phyloP scores from a whole-genome alignment of 2,113 vertebrate species.

The Epinephelus lanceolatus region DNA sequence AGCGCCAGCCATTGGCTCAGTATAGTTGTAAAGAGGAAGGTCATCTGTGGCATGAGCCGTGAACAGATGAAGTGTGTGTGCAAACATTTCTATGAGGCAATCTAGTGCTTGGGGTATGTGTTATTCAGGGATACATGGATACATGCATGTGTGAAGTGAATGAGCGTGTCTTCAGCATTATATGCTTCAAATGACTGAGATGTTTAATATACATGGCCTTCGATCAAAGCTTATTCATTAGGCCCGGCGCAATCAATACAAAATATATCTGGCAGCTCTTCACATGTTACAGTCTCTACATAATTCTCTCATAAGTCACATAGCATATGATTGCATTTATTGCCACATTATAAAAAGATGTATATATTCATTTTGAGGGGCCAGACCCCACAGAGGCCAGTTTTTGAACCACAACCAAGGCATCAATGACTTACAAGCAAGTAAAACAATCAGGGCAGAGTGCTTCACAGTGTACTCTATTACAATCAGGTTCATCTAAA shows the following conservation, averaged over 20 bases:
- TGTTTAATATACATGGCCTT: background rate
- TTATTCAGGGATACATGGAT: background rate
- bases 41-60: constrained; percentile 46
- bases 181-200: background rate
- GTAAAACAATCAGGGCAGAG: background rate
- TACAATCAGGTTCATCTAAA: background rate
- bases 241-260: background rate
- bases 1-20: constrained; percentile 45
- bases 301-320: background rate
- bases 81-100: constrained; percentile 24
- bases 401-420: background rate
- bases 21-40: constrained; percentile 54
- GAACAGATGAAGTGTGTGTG: constrained; percentile 30
- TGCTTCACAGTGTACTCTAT: background rate
- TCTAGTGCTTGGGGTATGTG: background rate
- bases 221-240: background rate
- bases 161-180: background rate
- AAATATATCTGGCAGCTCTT: background rate
- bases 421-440: background rate
- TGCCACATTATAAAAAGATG: background rate
- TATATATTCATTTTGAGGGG: background rate
- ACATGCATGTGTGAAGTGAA: background rate
- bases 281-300: background rate
- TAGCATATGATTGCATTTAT: background rate
- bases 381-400: background rate